phyloP scores from a whole-genome alignment of 2,113 vertebrate species.

The Beaufortia kweichowensis region DNA sequence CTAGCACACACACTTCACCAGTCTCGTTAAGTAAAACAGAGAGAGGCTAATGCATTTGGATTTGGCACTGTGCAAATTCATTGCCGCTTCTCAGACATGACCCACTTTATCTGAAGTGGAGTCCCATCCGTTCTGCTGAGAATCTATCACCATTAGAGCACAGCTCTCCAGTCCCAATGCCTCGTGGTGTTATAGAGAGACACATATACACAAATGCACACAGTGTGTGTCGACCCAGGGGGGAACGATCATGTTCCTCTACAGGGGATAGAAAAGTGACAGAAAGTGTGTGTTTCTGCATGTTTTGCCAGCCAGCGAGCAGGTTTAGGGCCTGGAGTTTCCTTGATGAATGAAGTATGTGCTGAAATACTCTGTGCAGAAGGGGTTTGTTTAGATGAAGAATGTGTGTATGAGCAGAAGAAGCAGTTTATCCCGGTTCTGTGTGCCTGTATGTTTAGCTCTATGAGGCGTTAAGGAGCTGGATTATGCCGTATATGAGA shows the following conservation, averaged over 20 bases:
- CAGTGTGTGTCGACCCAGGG: conserved; percentile 5
- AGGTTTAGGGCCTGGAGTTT: conserved; percentile 15
- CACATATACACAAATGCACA: conserved; percentile 46
- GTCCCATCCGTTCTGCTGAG: conserved; percentile 56
- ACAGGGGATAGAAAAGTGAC: conserved; percentile 6
- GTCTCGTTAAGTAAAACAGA: conserved; percentile 36
- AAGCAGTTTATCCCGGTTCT: conserved; percentile 29
- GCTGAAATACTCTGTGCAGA: conserved; percentile 12
- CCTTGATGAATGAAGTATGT: conserved; percentile 17
- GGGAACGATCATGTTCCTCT: conserved; percentile 22
- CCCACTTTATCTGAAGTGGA: conserved; percentile 54
- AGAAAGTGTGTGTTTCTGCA: conserved; percentile 9
- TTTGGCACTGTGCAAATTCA: conserved; percentile 46
- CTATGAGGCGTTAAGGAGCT: background rate
- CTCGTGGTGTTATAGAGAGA: conserved; percentile 41
- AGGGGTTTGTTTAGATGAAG: conserved; percentile 25
- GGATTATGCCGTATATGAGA: conserved; percentile 7
- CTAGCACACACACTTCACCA: background rate
- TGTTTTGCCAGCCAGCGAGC: background rate
- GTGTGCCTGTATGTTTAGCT: conserved; percentile 48
- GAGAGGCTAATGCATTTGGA: conserved; percentile 52
- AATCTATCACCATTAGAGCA: conserved; percentile 54
- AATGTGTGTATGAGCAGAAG: background rate
- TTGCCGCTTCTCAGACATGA: conserved; percentile 47
- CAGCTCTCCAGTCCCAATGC: conserved; percentile 26